Base-by-base conservation (phyloP, 2,113 vertebrate genomes). In the Scytalopus superciliaris region DNA sequence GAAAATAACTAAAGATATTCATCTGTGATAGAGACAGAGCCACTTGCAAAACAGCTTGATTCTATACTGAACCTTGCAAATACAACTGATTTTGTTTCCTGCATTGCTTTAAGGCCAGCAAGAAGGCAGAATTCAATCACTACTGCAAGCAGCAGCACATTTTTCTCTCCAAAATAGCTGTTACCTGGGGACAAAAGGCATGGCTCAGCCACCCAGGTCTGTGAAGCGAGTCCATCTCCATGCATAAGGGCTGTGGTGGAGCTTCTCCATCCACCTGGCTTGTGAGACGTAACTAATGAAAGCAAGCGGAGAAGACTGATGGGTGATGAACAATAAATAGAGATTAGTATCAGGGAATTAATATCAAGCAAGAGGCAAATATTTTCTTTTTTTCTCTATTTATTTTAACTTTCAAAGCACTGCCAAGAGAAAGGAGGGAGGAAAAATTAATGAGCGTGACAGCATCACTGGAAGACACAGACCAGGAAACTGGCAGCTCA, bases 151-250 rank as follows among this genome's bases (percentile, higher is more conserved):
- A 84, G 49, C 35, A 59, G 33, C 77, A 60, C 33, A 47, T 60
- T 89, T 88, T 92, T 67, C 80, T 85, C 64, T 78, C 68, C 33
- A 37, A 42, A 96, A 94, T 7, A 79, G 87, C 85, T 89, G 77
- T 27, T 47, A 87, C 28, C 35, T 0, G 0, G 44, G 50, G 52
- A 11, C 67, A 84, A 0, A 0, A 64, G n/a, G 45, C 31, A 40
- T 1, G 4, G 74, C 84, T 84, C 12, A 56, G 53, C 40, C 82
- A 73, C 37, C 6, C 0, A 0, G n/a, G 24, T 57, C 55, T 69
- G 56, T 21, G 4, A 90, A 83, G n/a, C 3, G 3, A 83, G 37
- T 15, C n/a, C 10, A 30, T 9, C 60, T 52, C 55, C 53, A 55
- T 0, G 2, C 25, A 67, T 27, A 22, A 12, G 2, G 4, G n/a